These are phyloP conservation scores for Neoascia interrupta DNA, from an alignment of 2,888 invertebrate genomes.

Conservation along the genomic window DNA sequence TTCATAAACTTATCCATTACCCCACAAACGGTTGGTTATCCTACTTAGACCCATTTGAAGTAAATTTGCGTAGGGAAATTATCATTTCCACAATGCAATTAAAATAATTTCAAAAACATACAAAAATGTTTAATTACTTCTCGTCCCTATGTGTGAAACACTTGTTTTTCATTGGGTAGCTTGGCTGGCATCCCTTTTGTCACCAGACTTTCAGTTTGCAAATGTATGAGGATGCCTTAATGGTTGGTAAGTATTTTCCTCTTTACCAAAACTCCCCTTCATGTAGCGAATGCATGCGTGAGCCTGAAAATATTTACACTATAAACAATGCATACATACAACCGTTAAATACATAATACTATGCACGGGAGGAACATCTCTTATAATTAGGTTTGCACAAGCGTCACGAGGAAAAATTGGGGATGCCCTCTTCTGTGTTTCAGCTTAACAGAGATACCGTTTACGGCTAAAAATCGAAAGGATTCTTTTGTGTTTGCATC, in stretches of 20 bases:
- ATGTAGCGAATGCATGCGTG: too few species aligned
- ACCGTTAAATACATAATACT: constrained; percentile 7
- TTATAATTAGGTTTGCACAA: constrained; percentile 47
- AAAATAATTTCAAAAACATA: constrained; percentile 37
- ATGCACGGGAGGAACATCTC: background rate
- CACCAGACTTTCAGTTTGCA: background rate
- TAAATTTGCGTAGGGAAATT: constrained; percentile 27
- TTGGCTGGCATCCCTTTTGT: background rate
- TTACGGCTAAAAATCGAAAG: constrained; percentile 9
- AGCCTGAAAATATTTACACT: constrained; percentile 41
- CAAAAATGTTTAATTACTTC: constrained; percentile 29
- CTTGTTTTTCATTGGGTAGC: background rate
- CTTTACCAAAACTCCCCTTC: too few species aligned
- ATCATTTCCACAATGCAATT: constrained; percentile 30
- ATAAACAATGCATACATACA: constrained; percentile 36
- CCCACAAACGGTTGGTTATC: too few species aligned
- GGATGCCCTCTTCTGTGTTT: too few species aligned
- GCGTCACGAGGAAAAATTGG: constrained; percentile 30
- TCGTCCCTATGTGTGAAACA: too few species aligned
- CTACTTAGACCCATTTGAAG: background rate
- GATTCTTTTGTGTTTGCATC: constrained; percentile 1
- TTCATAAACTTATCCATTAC: too few species aligned
- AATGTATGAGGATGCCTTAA: too few species aligned
- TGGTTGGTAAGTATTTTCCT: too few species aligned
- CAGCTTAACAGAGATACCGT: constrained; percentile 1